Evolutionary conservation across 2,113 vertebrate genomes (phyloP).

Genomic region (Echinops telfairi): DNA sequence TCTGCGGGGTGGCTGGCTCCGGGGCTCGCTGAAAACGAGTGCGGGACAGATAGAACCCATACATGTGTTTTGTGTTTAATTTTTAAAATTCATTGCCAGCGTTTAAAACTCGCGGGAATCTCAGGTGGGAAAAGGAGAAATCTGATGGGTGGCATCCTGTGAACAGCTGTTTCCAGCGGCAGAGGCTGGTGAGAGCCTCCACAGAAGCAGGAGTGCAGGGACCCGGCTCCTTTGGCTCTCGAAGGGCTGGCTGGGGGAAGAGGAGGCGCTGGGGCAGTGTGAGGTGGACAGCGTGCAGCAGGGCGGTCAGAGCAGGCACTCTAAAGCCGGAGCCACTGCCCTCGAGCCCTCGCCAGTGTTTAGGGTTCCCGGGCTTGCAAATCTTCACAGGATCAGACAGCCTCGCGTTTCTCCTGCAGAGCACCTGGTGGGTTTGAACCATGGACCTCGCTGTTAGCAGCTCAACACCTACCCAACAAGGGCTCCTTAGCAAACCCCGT

Average conservation of each 20-base stretch:
- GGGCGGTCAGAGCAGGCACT: neutral
- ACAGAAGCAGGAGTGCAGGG: neutral
- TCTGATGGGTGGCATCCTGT: neutral
- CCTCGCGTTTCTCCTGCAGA: no score
- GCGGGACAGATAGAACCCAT: neutral
- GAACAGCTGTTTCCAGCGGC: neutral
- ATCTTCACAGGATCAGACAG: no score
- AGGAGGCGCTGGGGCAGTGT: neutral
- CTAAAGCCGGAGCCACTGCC: no score
- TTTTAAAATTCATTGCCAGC: neutral
- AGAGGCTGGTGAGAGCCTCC: neutral
- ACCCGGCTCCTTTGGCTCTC: neutral
- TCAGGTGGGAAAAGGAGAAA: neutral
- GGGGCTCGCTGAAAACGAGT: neutral
- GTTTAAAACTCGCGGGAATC: neutral
- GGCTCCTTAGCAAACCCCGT: accelerated
- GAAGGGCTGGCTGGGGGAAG: neutral
- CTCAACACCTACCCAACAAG: no score
- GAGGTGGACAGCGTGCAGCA: neutral
- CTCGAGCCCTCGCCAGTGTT: no score
- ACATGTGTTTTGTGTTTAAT: neutral
- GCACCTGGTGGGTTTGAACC: no score
- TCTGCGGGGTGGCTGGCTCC: neutral
- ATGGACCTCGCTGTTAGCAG: no score
- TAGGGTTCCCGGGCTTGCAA: no score